Evolutionary conservation across 1,140 invertebrate species (phyloP), one percentile per base, ranked within the genome.

Genomic region (Schmidtea mediterranea): DNA sequence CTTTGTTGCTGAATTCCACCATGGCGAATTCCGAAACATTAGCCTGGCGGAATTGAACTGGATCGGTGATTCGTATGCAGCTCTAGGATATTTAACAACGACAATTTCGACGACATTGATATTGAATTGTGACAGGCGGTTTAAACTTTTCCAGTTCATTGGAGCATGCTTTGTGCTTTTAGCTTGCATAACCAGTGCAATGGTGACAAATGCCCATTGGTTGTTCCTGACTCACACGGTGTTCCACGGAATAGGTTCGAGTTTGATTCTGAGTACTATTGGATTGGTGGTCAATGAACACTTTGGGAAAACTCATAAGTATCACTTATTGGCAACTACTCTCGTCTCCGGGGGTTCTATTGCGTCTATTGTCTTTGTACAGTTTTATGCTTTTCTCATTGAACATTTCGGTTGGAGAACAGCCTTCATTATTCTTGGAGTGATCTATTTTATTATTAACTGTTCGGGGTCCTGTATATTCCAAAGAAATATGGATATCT

Each of bases 241-340:
- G 5, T 24, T 48, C 9, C 46, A 48, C 23, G 46, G 46, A 21
- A 48, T 48, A 9, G 46, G 46, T 22, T 32, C 22, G 12, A 22
- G 15, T 16, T 15, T 24, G 5, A 48, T 48, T 40, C 23, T 48
- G 3, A n/a, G 16, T 15, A 40, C 38, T 43, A 15, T 48, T 15
- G 46, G 46, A 43, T 22, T 48, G 6, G 46, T 48, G 5, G 46
- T 48, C 22, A 48, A 48, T 22, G 46, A 48, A 32, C 46, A 48
- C 24, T 48, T 48, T 19, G 46, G 23, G 43, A 48, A 48, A 23
- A 18, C 15, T 3, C 46, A 48, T 24, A 37, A 37, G 23, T 48
- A 48, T 40, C 46, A 48, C 23, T 22, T 48, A 22, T 24, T 48
- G 9, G 46, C 46, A 13, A 48, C 46, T 18, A 48, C 46, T 5